Evolutionary conservation across 2,113 vertebrate species (phyloP).

Genomic region (Dicrurus megarhynchus): DNA sequence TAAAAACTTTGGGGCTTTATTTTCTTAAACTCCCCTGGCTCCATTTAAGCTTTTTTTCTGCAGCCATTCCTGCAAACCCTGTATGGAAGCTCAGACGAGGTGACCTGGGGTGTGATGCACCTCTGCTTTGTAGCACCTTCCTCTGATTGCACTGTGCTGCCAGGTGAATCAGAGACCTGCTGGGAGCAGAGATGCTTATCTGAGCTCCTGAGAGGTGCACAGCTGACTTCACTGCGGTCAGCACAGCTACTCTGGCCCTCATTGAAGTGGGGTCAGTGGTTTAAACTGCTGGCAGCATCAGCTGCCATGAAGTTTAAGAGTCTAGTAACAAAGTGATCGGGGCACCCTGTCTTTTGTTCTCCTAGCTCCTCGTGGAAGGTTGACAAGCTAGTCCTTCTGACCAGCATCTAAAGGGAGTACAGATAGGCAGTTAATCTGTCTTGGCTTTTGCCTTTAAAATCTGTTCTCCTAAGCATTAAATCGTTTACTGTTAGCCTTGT

Average conservation of each 20-base stretch:
- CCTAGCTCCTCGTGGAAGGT: accelerated
- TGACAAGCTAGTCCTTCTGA: not conserved
- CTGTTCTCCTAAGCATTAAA: not conserved
- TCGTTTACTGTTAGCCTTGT: not conserved
- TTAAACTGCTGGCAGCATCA: not conserved
- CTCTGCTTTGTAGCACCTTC: not conserved
- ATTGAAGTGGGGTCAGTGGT: not conserved
- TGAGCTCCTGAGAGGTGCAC: not conserved
- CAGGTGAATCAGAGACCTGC: not conserved
- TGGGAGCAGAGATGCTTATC: not conserved
- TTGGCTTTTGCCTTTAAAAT: not conserved
- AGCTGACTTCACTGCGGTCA: not conserved
- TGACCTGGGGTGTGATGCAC: not conserved
- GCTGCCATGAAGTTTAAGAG: not conserved
- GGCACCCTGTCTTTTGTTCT: not conserved
- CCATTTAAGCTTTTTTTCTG: not conserved
- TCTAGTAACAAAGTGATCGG: not conserved
- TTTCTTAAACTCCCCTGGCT: not conserved
- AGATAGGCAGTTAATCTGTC: not conserved
- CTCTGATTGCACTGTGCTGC: not conserved
- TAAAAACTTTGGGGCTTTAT: not conserved
- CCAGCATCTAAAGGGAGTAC: not conserved
- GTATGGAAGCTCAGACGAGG: not conserved
- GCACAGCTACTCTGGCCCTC: not conserved
- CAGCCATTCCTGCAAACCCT: not conserved